Percentiles rank a stretch among this genome's conserved stretches.
Evolutionary conservation across 2,113 vertebrate genomes (phyloP).

Genomic region (Tamias sibiricus): DNA sequence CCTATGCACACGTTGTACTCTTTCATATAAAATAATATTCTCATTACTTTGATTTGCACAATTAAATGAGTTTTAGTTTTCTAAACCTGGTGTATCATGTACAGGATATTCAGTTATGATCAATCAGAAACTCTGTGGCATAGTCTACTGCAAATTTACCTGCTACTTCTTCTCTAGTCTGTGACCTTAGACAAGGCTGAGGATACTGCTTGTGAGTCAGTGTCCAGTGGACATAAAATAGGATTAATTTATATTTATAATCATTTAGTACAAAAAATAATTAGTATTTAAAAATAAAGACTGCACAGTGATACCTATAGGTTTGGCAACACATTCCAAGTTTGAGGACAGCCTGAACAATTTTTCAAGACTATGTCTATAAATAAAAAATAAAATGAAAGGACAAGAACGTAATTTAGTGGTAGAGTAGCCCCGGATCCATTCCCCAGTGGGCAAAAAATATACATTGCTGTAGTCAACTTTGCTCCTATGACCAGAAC

Average conservation of each 20-base stretch:
- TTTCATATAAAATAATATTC: not conserved
- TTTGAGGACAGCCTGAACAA: not conserved
- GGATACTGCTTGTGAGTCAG: not conserved
- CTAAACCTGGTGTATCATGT: not conserved
- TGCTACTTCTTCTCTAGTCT: not conserved
- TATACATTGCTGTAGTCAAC: no score
- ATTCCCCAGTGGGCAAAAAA: no score
- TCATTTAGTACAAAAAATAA: not conserved
- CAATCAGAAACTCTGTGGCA: not conserved
- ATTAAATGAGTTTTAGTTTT: not conserved
- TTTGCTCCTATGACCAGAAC: no score
- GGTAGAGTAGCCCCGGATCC: no score
- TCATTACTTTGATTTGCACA: not conserved
- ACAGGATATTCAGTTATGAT: not conserved
- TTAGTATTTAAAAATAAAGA: not conserved
- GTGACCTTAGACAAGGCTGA: not conserved
- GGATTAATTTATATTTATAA: not conserved
- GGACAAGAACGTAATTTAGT: no score
- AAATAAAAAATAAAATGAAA: not conserved
- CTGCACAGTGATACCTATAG: no score
- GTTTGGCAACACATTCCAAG: not conserved
- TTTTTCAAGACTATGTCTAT: not conserved
- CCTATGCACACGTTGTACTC: not conserved
- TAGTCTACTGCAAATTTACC: not conserved
- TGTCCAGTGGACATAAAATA: not conserved